A percentile compares a stretch with the other conserved stretches of the same genome.
phyloP scores from a whole-genome alignment of 2,797 vertebrate genomes.

The Antennarius maculatus region DNA sequence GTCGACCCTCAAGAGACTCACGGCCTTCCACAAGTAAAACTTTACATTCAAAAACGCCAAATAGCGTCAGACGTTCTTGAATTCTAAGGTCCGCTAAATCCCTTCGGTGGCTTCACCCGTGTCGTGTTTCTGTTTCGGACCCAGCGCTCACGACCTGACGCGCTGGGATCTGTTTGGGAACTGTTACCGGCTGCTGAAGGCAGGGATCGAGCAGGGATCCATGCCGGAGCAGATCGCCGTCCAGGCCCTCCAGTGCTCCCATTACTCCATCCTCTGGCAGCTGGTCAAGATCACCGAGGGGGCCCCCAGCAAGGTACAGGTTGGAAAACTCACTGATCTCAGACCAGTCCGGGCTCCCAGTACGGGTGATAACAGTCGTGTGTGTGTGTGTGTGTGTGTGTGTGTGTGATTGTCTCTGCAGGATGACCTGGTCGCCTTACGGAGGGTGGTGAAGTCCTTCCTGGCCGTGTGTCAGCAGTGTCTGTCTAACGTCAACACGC shows the following conservation, averaged over 20 bases:
- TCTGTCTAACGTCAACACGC: slow-evolving; percentile 97
- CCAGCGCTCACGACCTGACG: slow-evolving; percentile 96
- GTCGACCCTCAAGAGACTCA: slow-evolving; percentile 95
- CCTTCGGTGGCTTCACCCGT: background rate
- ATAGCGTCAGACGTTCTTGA: background rate
- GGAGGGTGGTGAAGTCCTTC: slow-evolving; percentile 98
- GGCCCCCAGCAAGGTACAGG: slow-evolving; percentile 91
- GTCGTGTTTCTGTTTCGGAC: background rate
- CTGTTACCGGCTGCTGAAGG: slow-evolving; percentile 97
- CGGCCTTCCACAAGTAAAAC: slow-evolving; percentile 97
- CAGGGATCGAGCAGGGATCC: slow-evolving; percentile 97
- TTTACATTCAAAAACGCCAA: background rate
- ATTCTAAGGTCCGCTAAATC: background rate
- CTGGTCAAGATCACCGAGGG: slow-evolving; percentile 98
- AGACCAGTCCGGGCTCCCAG: no score
- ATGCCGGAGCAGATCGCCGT: slow-evolving; percentile 99
- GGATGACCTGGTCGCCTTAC: slow-evolving; percentile 95
- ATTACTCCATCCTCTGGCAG: slow-evolving; percentile 99
- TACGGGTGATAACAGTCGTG: no score
- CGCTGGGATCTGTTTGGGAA: slow-evolving; percentile 98
- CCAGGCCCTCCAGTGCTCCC: slow-evolving; percentile 98
- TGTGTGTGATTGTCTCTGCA: slow-evolving; percentile 44
- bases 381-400: no score
- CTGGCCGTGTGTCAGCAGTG: slow-evolving; percentile 98
- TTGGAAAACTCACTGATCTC: background rate